A percentile compares a stretch with the other conserved stretches of the same genome.
Conservation (phyloP, 2,888 invertebrate genomes). For the Coremacera marginata region DNA sequence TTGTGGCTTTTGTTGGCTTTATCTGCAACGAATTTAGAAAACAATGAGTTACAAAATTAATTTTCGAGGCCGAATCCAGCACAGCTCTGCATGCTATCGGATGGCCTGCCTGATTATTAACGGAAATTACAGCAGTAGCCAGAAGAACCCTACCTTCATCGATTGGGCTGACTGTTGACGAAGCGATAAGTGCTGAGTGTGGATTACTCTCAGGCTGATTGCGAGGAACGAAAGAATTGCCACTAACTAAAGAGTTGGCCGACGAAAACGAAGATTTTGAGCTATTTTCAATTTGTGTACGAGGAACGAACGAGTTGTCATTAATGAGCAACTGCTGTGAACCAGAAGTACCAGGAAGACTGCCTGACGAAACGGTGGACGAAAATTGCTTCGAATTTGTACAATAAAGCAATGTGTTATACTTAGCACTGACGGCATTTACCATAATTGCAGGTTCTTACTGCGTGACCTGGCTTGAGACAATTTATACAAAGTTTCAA, state of each 20-base stretch:
- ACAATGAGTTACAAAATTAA: constrained; percentile 30
- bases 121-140: neutral
- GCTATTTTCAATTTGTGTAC: neutral
- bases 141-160: neutral
- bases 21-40: constrained; percentile 30
- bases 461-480: constrained; percentile 5
- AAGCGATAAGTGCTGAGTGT: neutral
- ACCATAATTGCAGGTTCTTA: too few relatives aligned
- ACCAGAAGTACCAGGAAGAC: neutral
- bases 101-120: neutral
- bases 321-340: neutral
- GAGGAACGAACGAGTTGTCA: neutral
- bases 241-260: too few relatives aligned
- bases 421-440: neutral
- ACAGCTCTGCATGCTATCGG: constrained; percentile 18
- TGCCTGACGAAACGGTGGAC: neutral
- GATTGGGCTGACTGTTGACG: constrained; percentile 3
- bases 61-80: too few relatives aligned
- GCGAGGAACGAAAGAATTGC: neutral
- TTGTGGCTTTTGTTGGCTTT: neutral
- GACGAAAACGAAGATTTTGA: neutral
- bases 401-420: neutral
- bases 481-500: constrained; percentile 2
- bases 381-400: neutral
- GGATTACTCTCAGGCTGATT: neutral